Conservation (phyloP, 2,888 invertebrate species). For the Agapostemon virescens region DNA sequence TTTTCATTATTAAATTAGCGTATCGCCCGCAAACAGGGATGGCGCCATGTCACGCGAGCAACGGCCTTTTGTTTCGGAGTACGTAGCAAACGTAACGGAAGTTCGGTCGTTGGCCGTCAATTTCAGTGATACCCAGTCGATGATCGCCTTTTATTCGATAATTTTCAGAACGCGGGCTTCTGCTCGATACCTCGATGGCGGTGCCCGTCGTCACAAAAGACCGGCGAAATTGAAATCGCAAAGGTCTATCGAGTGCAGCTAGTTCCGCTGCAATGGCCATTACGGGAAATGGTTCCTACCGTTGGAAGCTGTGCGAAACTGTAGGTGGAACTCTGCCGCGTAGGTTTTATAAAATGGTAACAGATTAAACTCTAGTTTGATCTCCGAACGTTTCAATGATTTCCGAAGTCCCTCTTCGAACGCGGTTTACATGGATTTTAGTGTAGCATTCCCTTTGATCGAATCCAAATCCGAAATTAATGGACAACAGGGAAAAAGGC, state of each 20-base stretch:
- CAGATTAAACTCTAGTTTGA: conserved; percentile 3
- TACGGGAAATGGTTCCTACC: conserved; percentile 8
- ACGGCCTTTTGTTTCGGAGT: neutral
- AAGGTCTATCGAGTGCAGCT: conserved; percentile 7
- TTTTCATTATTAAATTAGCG: conserved; percentile 26
- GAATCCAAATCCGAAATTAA: neutral
- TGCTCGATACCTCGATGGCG: neutral
- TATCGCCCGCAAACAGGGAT: neutral
- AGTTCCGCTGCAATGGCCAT: neutral
- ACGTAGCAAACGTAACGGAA: conserved; percentile 8
- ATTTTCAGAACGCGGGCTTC: neutral
- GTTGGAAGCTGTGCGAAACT: neutral
- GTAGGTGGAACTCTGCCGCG: neutral
- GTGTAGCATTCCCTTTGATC: neutral
- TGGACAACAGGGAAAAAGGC: neutral
- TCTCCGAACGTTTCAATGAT: neutral
- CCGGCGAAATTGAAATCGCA: conserved; percentile 18
- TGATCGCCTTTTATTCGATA: conserved; percentile 5
- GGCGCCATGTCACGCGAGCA: neutral
- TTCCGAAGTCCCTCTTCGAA: neutral
- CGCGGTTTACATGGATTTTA: neutral
- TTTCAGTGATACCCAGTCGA: neutral
- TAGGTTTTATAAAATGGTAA: neutral
- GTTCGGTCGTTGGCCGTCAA: conserved; percentile 2
- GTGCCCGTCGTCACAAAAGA: neutral